Conservation (phyloP, 1,140 invertebrate species). For the Anastrepha obliqua region DNA sequence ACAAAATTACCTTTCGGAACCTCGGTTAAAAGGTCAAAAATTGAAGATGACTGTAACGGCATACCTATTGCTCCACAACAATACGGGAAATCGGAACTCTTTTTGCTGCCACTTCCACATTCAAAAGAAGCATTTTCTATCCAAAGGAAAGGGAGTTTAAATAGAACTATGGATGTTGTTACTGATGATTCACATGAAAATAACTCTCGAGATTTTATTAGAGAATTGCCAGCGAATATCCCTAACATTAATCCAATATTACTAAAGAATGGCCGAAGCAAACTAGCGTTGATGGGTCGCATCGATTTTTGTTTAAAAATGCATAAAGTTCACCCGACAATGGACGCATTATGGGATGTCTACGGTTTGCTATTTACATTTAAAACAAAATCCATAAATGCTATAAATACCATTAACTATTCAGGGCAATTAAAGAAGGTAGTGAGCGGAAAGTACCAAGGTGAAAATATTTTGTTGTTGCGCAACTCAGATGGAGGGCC, state of each 20-base stretch:
- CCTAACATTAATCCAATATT: neutral
- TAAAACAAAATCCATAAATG: neutral
- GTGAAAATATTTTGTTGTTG: slow-evolving; percentile 63
- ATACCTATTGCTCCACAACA: slow-evolving; percentile 59
- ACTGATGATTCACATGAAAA: neutral
- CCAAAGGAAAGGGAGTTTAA: slow-evolving; percentile 3
- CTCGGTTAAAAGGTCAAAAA: slow-evolving; percentile 58
- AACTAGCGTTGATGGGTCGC: slow-evolving; percentile 62
- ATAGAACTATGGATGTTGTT: slow-evolving; percentile 27
- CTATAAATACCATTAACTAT: slow-evolving; percentile 12
- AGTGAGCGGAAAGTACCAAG: slow-evolving; percentile 62
- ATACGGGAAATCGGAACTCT: slow-evolving; percentile 62
- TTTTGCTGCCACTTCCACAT: slow-evolving; percentile 60
- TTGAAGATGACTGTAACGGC: slow-evolving; percentile 61
- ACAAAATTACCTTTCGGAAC: slow-evolving; percentile 52
- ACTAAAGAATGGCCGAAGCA: slow-evolving; percentile 59
- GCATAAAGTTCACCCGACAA: slow-evolving; percentile 62
- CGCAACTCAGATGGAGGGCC: slow-evolving; percentile 64
- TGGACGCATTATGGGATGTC: slow-evolving; percentile 68
- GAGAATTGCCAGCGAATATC: neutral
- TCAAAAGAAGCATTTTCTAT: neutral
- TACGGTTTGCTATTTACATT: slow-evolving; percentile 62
- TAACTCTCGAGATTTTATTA: neutral
- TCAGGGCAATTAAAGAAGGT: slow-evolving; percentile 66
- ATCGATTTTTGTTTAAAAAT: slow-evolving; percentile 68